Evolutionary conservation across 2,797 vertebrate species (phyloP).

Genomic region (Antennarius maculatus): DNA sequence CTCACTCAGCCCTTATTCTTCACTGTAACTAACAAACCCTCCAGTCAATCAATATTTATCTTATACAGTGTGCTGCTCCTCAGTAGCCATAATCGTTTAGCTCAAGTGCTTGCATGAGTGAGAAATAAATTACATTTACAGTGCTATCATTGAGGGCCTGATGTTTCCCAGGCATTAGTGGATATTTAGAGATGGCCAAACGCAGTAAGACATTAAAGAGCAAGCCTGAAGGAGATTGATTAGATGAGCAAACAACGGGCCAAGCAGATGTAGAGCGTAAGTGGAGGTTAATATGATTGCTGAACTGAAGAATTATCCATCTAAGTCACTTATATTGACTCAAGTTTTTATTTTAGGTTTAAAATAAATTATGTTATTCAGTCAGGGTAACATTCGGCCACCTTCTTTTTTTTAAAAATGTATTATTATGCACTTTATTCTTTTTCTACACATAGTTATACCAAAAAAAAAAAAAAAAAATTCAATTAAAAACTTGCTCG

Average conservation of each 20-base stretch:
- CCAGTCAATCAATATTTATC: conserved; percentile 81
- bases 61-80: conserved; percentile 73
- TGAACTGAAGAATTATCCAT: conserved; percentile 69
- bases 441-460: not conserved
- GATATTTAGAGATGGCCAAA: conserved; percentile 78
- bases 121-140: conserved; percentile 82
- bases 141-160: conserved; percentile 76
- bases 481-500: not conserved
- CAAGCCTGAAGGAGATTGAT: conserved; percentile 78
- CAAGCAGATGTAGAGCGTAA: conserved; percentile 70
- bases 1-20: conserved; percentile 57
- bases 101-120: conserved; percentile 81
- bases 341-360: conserved; percentile 69
- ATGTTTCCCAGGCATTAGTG: conserved; percentile 78
- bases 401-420: conserved; percentile 44
- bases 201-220: conserved; percentile 79
- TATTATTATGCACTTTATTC: conserved; percentile 29
- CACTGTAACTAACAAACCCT: conserved; percentile 75
- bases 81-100: conserved; percentile 76
- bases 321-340: conserved; percentile 69
- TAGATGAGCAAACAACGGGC: conserved; percentile 76
- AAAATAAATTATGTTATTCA: conserved; percentile 65
- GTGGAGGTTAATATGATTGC: conserved; percentile 77
- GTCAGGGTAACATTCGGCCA: conserved; percentile 28
- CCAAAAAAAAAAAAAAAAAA: conserved; percentile 5